Conservation (phyloP, 2,888 invertebrate species). For the Mallateleia sp. region DNA sequence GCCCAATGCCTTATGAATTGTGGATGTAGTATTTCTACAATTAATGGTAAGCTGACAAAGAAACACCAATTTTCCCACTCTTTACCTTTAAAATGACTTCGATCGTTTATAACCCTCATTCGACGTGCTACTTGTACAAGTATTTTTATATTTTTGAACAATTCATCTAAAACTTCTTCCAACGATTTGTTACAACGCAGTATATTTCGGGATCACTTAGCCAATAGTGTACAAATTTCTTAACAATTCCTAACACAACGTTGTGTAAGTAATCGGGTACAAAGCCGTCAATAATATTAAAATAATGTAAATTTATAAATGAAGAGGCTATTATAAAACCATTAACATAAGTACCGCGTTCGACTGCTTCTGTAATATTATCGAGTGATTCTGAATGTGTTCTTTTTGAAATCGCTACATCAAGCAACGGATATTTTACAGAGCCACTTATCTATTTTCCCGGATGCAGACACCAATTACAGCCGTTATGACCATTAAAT, state of each 20-base stretch:
- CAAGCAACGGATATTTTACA: not conserved
- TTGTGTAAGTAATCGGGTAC: slow-evolving; percentile 15
- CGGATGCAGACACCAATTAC: not conserved
- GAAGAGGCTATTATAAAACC: not conserved
- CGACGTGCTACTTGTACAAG: not conserved
- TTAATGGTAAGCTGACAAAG: slow-evolving; percentile 67
- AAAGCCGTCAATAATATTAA: not conserved
- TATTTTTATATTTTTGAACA: not conserved
- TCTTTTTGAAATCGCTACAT: not conserved
- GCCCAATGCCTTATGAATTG: slow-evolving; percentile 70
- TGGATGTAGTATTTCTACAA: slow-evolving; percentile 33
- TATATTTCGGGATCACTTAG: slow-evolving; percentile 12
- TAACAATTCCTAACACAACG: slow-evolving; percentile 42
- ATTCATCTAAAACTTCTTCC: not conserved
- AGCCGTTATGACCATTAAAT: not conserved
- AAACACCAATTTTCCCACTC: slow-evolving; percentile 72
- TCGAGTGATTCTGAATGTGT: not conserved
- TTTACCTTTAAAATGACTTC: slow-evolving; percentile 50
- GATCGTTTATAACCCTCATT: slow-evolving; percentile 44
- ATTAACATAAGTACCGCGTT: not conserved
- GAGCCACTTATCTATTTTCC: not conserved
- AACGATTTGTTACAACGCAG: not conserved
- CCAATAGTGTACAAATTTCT: slow-evolving; percentile 63
- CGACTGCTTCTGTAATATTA: not conserved
- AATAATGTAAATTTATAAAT: not conserved